Base-by-base conservation (phyloP, 2,888 invertebrate genomes). In the Saturnia japonica region DNA sequence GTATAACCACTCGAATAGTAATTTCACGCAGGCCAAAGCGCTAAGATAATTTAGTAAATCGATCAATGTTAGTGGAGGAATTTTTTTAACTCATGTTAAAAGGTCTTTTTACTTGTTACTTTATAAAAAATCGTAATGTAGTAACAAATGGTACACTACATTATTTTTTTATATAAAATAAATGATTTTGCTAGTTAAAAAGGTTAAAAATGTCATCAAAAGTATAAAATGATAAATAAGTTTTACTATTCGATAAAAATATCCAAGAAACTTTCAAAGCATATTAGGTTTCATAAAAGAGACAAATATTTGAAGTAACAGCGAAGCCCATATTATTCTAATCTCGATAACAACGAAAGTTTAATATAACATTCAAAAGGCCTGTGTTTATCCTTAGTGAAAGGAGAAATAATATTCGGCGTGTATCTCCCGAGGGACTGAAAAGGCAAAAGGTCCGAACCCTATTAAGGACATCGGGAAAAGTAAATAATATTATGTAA, bases 381-480 rank as follows among this genome's bases (percentile, higher is more conserved):
- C 83, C 83, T 77, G 76, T 83, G 83, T 85, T 86, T 83, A 82
- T 81, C 87, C 81, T 85, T 82, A 83, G 84, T 79, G 79, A 81
- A 82, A 81, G 83, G 79, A 82, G 82, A 87, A 88, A 89, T 89
- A 89, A 89, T 89, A 90, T 89, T 87, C 85, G 82, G 81, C 82
- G 80, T 84, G 82, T 82, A 81, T 82, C 79, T 79, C 89, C 85
- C 84, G 73, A 79, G 88, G 89, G 89, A 84, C 81, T 75, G 76
- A 87, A 89, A 89, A 86, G 88, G 89, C 85, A 87, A 90, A 90
- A 87, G 88, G 88, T 87, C 86, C 83, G 83, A 86, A 83, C 87
- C 85, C 83, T 85, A 85, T 84, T 88, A 87, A 83, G 85, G 86
- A 85, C 86, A 86, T 85, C 80, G 82, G 78, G 78, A 80, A 84